Evolutionary conservation across 1,140 invertebrate species (phyloP).

Genomic region (Brachystomella parvula): DNA sequence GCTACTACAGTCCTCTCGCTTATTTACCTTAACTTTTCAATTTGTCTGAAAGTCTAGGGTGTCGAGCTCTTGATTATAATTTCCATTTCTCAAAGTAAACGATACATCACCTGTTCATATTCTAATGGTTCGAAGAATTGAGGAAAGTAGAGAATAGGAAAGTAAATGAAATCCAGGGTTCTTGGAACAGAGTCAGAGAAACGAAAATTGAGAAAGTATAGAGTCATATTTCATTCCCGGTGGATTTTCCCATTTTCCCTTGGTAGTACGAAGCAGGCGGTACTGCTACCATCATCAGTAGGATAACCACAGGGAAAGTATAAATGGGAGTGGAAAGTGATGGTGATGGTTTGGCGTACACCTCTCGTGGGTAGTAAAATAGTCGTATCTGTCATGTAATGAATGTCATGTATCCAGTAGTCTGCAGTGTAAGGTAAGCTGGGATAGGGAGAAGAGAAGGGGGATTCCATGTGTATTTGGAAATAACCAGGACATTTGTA

Average conservation of each 20-base stretch:
- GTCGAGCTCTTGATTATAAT: too few species aligned
- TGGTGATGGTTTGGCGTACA: slow-evolving; percentile 1
- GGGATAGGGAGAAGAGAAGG: neutral
- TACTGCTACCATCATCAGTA: too few species aligned
- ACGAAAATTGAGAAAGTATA: neutral
- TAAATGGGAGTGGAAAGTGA: neutral
- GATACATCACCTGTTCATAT: too few species aligned
- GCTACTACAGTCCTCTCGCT: too few species aligned
- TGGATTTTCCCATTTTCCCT: neutral
- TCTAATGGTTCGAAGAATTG: too few species aligned
- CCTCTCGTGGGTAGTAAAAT: neutral
- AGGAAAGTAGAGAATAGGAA: too few species aligned
- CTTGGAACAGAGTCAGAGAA: too few species aligned
- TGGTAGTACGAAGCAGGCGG: neutral
- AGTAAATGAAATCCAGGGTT: too few species aligned
- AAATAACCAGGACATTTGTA: slow-evolving; percentile 4
- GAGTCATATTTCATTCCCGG: neutral
- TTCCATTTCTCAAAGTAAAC: too few species aligned
- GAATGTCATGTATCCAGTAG: slow-evolving; percentile 10
- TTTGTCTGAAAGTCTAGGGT: too few species aligned
- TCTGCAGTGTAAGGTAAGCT: neutral
- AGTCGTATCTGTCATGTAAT: slow-evolving; percentile 11
- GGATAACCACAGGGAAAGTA: neutral
- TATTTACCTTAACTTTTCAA: too few species aligned
- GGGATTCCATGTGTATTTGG: neutral